Evolutionary conservation across 1,140 invertebrate genomes (phyloP), one percentile per base, ranked within the genome.

Genomic region (Cydia strobilella): DNA sequence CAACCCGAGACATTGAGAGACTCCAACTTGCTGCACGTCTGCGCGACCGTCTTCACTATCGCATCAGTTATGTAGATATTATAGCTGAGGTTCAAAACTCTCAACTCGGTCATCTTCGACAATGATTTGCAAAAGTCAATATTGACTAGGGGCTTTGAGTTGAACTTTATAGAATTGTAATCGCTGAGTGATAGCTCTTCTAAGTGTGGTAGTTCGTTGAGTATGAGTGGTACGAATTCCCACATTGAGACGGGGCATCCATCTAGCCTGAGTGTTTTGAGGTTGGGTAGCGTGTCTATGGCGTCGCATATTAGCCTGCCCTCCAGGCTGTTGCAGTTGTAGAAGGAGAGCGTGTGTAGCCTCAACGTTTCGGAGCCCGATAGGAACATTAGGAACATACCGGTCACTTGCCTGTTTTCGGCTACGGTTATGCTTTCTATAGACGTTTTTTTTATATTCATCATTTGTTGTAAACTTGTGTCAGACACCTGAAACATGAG

Each of bases 131-230:
- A 88, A 74, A 92, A 89, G 0, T 72, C 79, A 0, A 89, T 84
- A 51, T 75, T 83, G 15, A 62, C 79, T 15, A 82, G 75, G 0
- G 77, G 72, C 2, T 72, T 76, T 23, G 78, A 66, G 35, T 75
- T 79, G 0, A 77, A 15, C 0, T 89, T 87, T 10, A 78, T 69
- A 0, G 85, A 86, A 0, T 78, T 83, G 72, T 89, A 90, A 77
- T 91, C 87, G 74, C 90, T 90, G n/a, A 93, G 77, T 0, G 91
- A 92, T 0, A 93, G 80, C n/a, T 91, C 87, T 69, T 88, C 82
- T 12, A 93, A 74, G 27, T 84, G 83, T 0, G 88, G 86, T 9
- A 93, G 74, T 73, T 88, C 88, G 13, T 79, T 85, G 3, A 93
- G 54, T 75, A 93, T 88, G 18, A 81, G 15, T 0, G 88, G 89